A percentile compares a stretch with the other conserved stretches of the same genome.
phyloP scores from a whole-genome alignment of 2,888 invertebrate genomes.

The Uloborus plumipes region DNA sequence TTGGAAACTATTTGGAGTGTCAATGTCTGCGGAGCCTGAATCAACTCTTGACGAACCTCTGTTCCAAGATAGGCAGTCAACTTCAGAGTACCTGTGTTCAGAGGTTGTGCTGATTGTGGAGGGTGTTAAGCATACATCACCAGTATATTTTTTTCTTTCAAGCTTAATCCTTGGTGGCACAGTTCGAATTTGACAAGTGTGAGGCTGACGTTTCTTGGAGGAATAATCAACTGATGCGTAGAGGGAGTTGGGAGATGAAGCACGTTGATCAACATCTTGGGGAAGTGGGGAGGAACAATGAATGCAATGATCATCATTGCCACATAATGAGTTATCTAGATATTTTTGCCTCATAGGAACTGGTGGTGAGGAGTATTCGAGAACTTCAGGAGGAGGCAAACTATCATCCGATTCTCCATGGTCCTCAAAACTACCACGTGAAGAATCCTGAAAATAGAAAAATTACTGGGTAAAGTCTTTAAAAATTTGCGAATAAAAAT shows the following conservation, averaged over 20 bases:
- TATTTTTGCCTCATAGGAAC: slow-evolving; percentile 13
- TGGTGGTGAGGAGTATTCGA: slow-evolving; percentile 30
- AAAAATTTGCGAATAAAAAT: background rate
- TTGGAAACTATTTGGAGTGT: slow-evolving; percentile 71
- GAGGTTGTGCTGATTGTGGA: slow-evolving; percentile 64
- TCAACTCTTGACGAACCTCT: slow-evolving; percentile 68
- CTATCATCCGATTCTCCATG: slow-evolving; percentile 57
- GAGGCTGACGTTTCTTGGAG: slow-evolving; percentile 61
- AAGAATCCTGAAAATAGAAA: slow-evolving; percentile 37
- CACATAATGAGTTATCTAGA: slow-evolving; percentile 23
- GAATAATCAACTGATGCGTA: slow-evolving; percentile 68
- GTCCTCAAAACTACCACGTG: slow-evolving; percentile 58
- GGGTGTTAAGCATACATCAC: slow-evolving; percentile 57
- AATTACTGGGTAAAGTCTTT: background rate
- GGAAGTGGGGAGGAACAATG: slow-evolving; percentile 14
- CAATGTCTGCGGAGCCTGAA: slow-evolving; percentile 72
- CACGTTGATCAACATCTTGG: slow-evolving; percentile 21
- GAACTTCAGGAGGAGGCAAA: slow-evolving; percentile 47
- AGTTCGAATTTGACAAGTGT: slow-evolving; percentile 26
- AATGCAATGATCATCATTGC: slow-evolving; percentile 18
- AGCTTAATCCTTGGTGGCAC: slow-evolving; percentile 70
- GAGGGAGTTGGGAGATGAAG: slow-evolving; percentile 62
- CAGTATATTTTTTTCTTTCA: slow-evolving; percentile 69
- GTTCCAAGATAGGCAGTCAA: slow-evolving; percentile 40
- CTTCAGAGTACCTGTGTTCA: slow-evolving; percentile 62